Base-by-base conservation (phyloP, 2,113 vertebrate species). In the Halichoerus grypus region DNA sequence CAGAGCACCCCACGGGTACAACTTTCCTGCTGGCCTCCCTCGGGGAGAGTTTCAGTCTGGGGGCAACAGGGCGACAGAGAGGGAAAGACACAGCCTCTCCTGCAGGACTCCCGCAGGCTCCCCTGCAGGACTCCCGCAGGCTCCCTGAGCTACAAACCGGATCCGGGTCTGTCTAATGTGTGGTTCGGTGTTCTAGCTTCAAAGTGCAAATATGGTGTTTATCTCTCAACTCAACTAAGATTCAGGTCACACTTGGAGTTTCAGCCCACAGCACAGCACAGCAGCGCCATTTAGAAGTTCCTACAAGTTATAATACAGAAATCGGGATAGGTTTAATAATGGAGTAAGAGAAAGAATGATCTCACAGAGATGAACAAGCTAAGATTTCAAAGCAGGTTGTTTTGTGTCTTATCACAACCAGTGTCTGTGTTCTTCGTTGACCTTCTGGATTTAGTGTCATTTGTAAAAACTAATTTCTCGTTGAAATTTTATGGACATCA, bases 351-450 rank as follows among this genome's bases (percentile, higher is more conserved):
- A 92, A 42, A 74, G 36, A 74, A 67, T 2, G 22, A 49, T n/a
- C 65, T 93, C 63, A 72, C 15, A 55, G 9, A 97, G 63, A 97
- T 18, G 67, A 85, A 46, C 46, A 55, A 59, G 42, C 79, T 95
- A 46, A 85, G 80, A 80, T 88, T 91, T 94, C 93, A 96, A 79
- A 91, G 88, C 22, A 31, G 22, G 77, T 49, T 77, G n/a, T 89
- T 88, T 69, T 72, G 18, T 65, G 14, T 88, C 51, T 79, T 42
- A 53, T 81, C 36, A n/a, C 16, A 22, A 65, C 74, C 22, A 55
- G 51, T 42, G 71, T 36, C 46, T 0, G 0, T 71, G 42, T 59
- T 88, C 59, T 39, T 51, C 46, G 4, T 21, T 71, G 28, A 63
- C 92, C 16, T 49, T 65, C 14, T 1, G 51, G 14, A 3, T 91